Evolutionary conservation across 2,888 invertebrate genomes (phyloP), one percentile per base, ranked within the genome.

Genomic region (Mechanitis messenoides): DNA sequence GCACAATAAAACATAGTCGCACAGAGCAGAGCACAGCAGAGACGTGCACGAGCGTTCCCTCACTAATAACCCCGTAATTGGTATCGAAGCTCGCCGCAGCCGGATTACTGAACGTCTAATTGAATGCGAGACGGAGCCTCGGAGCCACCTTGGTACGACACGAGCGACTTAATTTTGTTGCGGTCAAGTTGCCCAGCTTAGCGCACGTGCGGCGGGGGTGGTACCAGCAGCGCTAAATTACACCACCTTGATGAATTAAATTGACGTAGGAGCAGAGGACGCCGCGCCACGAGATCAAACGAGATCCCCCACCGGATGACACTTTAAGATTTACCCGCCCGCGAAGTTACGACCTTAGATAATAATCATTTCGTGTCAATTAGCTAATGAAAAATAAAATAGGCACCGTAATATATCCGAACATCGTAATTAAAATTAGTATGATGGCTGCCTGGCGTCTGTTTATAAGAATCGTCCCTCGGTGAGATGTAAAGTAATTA

Each of bases 31-130:
- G 72, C 75, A 74, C 73, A 75, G 20, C 74, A 73, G 74, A 78
- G 74, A 76, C 66, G 64, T 65, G 67, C 81, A 77, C 77, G 80
- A 80, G 77, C 81, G 79, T 78, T 77, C 83, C 82, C 76, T 80
- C 84, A 85, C 88, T 90, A 90, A 90, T 90, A 90, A 85, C 89
- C 79, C 83, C 76, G 87, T 90, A 90, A 90, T 90, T 90, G 89
- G 89, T 87, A 89, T 89, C 86, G 89, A 84, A 88, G 89, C 89
- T 88, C 83, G 83, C 84, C 84, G 84, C 85, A 83, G 85, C 83
- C 79, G 89, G 89, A 90, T 90, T 90, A 90, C 87, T 84, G 83
- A 84, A 82, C 89, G 83, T 88, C 88, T 90, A 90, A 90, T 90
- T 90, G 89, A 89, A 89, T 90, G 87, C 87, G 87, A 87, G 87